Evolutionary conservation across 2,888 invertebrate genomes (phyloP).

Genomic region (Apamea crenata): DNA sequence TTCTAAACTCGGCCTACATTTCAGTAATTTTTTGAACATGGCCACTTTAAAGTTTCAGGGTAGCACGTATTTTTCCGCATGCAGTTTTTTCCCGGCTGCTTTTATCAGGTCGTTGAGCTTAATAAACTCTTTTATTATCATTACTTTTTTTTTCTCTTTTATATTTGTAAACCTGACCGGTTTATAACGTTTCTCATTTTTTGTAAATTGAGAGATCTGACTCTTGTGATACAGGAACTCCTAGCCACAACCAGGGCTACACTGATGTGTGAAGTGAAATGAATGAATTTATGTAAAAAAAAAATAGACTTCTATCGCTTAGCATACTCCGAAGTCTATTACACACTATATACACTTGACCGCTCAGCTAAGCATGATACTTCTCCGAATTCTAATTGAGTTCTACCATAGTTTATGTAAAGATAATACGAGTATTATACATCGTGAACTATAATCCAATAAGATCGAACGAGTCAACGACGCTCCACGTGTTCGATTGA

Average conservation of each 20-base stretch:
- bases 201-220: too few species aligned
- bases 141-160: neutral
- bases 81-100: neutral
- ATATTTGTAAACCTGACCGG: neutral
- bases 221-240: neutral
- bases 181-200: neutral
- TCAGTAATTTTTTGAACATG: neutral
- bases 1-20: neutral
- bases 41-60: slow-evolving; percentile 10
- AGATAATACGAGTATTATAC: slow-evolving; percentile 2
- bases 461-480: neutral
- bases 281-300: too few species aligned
- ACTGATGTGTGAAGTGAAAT: neutral
- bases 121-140: neutral
- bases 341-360: too few species aligned
- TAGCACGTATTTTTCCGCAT: slow-evolving; percentile 8
- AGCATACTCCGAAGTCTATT: neutral
- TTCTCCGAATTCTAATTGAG: neutral
- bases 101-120: neutral
- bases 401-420: neutral
- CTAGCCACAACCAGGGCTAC: neutral
- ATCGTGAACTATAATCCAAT: slow-evolving; percentile 9
- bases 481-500: slow-evolving; percentile 14
- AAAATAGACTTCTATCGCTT: neutral
- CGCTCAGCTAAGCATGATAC: neutral